Conservation (phyloP, 2,888 invertebrate species). For the Ethmia dodecea region DNA sequence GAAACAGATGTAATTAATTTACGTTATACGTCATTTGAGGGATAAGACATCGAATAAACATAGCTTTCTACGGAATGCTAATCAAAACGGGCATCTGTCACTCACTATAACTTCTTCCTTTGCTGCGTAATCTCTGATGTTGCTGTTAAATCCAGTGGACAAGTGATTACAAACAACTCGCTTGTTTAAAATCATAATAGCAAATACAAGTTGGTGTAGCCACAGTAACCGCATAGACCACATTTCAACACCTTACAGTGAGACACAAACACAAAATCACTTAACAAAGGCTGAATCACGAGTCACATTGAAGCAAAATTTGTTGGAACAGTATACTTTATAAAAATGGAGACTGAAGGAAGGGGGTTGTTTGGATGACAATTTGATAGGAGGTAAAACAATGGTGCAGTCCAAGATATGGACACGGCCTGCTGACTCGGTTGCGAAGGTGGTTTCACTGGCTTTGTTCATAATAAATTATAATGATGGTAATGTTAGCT, state of each 20-base stretch:
- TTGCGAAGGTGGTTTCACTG: conserved; percentile 66
- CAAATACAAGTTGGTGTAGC: background rate
- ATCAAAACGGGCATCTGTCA: no score
- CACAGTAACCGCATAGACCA: conserved; percentile 4
- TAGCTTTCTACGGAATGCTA: no score
- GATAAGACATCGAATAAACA: no score
- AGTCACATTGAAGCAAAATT: conserved; percentile 30
- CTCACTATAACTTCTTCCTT: conserved; percentile 38
- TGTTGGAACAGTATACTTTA: conserved; percentile 45
- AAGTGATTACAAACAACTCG: conserved; percentile 24
- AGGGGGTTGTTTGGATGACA: conserved; percentile 55
- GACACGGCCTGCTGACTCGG: conserved; percentile 62
- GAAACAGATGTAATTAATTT: no score
- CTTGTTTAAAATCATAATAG: background rate
- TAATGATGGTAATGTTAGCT: conserved; percentile 56
- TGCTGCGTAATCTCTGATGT: conserved; percentile 46
- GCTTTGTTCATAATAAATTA: conserved; percentile 52
- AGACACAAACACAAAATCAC: conserved; percentile 7
- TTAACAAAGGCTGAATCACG: conserved; percentile 16
- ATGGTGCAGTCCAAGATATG: conserved; percentile 53
- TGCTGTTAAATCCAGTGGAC: conserved; percentile 45
- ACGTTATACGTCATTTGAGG: no score
- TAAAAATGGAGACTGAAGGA: conserved; percentile 46
- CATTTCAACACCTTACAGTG: conserved; percentile 4
- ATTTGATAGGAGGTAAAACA: conserved; percentile 61